A percentile compares a stretch with the other conserved stretches of the same genome.
phyloP scores from a whole-genome alignment of 2,888 invertebrate species.

The Zygogramma bicolorata region DNA sequence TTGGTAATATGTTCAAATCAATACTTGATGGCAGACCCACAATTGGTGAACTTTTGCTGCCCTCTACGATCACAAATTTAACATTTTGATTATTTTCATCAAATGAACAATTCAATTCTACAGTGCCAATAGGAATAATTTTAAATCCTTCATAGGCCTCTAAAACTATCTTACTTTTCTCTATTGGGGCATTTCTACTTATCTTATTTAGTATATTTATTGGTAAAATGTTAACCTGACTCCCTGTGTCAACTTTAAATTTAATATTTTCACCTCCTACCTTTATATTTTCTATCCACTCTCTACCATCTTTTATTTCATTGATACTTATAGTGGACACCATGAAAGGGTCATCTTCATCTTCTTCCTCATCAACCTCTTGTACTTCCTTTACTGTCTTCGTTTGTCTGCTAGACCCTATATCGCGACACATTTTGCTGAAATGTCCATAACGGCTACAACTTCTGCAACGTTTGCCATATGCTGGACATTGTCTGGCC shows the following conservation, averaged over 20 bases:
- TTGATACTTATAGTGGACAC: neutral
- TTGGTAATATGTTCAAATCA: neutral
- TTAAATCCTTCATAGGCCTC: neutral
- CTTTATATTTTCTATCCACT: neutral
- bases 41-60: neutral
- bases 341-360: neutral
- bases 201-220: neutral
- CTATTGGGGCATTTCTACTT: neutral
- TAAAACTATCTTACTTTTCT: neutral
- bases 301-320: neutral
- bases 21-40: neutral
- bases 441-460: neutral
- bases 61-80: neutral
- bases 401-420: neutral
- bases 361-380: neutral
- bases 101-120: neutral
- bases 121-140: neutral
- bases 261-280: neutral
- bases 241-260: neutral
- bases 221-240: neutral
- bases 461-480: neutral
- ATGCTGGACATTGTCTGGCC: neutral
- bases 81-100: neutral
- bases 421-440: neutral
- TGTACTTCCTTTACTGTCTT: neutral